Conservation (phyloP, 2,797 vertebrate genomes). For the Streptopelia turtur region DNA sequence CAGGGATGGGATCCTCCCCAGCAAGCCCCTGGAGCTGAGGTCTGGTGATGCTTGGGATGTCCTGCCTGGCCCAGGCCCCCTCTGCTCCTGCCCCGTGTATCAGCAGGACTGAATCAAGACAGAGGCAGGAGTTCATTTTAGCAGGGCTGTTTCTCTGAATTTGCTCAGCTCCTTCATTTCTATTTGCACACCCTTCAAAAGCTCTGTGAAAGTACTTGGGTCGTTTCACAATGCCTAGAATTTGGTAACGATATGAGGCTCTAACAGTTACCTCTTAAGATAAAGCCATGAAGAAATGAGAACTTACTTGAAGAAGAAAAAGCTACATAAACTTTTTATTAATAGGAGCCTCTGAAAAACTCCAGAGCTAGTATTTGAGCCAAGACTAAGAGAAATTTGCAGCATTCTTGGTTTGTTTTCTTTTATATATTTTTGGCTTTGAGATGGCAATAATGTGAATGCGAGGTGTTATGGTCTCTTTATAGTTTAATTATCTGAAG, state of each 20-base stretch:
- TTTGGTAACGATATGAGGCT: background rate
- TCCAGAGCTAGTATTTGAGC: background rate
- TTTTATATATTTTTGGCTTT: background rate
- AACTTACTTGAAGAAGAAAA: background rate
- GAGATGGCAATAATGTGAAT: background rate
- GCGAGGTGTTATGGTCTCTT: background rate
- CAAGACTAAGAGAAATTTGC: background rate
- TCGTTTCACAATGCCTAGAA: background rate
- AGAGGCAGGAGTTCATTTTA: background rate
- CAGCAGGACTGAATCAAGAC: background rate
- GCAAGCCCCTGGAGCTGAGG: background rate
- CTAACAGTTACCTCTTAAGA: background rate
- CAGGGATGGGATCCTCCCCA: background rate
- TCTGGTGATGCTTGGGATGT: rapidly evolving
- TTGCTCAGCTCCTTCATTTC: background rate
- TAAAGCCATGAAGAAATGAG: background rate
- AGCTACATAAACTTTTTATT: background rate
- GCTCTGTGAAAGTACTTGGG: rapidly evolving
- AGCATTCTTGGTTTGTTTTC: background rate
- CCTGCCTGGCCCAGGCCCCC: background rate
- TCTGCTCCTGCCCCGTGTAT: rapidly evolving
- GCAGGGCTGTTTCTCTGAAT: background rate
- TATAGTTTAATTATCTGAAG: background rate
- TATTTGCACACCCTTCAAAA: background rate
- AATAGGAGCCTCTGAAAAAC: background rate